Conservation (phyloP, 2,888 invertebrate genomes). For the Dolichopus griseipennis region DNA sequence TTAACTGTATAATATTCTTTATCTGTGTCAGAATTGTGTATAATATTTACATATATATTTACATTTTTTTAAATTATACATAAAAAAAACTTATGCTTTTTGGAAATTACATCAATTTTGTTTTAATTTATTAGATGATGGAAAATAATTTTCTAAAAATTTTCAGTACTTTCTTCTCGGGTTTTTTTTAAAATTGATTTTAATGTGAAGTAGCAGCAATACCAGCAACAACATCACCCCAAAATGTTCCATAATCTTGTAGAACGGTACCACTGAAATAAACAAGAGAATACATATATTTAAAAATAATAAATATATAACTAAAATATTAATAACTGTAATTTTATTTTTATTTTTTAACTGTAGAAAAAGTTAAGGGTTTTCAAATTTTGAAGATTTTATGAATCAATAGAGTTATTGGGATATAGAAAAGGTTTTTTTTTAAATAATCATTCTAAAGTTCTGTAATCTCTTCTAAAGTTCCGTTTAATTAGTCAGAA, state of each 20-base stretch:
- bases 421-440: no score
- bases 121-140: not conserved
- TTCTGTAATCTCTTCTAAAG: no score
- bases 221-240: conserved; percentile 59
- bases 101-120: not conserved
- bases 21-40: no score
- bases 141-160: not conserved
- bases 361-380: no score
- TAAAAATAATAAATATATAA: not conserved
- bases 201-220: conserved; percentile 26
- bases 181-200: not conserved
- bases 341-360: not conserved
- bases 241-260: conserved; percentile 66
- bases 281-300: not conserved
- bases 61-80: no score
- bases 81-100: no score
- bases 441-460: no score
- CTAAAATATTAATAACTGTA: not conserved
- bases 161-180: not conserved
- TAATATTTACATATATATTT: no score
- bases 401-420: no score
- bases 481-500: no score
- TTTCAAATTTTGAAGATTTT: no score
- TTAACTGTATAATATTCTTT: no score
- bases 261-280: conserved; percentile 61